These are phyloP conservation scores for Hemibagrus wyckioides DNA, from an alignment of 2,113 vertebrate species.

Conservation along the genomic window DNA sequence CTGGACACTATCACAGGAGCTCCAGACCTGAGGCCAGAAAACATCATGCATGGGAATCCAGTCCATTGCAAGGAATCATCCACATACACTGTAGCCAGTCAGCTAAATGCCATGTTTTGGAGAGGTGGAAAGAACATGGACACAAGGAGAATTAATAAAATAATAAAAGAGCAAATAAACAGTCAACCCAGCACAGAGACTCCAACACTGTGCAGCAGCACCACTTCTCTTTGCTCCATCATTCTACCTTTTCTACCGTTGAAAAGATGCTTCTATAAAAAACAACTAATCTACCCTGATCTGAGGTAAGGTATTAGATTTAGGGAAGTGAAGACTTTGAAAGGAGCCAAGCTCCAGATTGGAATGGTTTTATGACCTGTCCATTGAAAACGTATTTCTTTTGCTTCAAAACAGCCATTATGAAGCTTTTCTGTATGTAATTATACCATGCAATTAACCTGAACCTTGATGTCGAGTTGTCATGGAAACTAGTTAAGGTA, in stretches of 20 bases:
- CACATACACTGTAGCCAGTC: background rate
- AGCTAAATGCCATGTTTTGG: background rate
- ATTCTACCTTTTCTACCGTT: no score
- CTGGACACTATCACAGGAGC: background rate
- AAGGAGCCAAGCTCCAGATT: background rate
- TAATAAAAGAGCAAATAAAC: background rate
- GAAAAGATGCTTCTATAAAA: background rate
- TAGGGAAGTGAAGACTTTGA: background rate
- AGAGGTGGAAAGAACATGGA: background rate
- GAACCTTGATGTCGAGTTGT: constrained; percentile 45
- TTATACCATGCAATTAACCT: constrained; percentile 27
- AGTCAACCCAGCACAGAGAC: background rate
- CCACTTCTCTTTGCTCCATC: background rate
- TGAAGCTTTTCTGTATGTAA: constrained; percentile 33
- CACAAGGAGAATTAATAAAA: background rate
- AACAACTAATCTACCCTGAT: background rate
- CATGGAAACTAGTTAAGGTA: constrained; percentile 43
- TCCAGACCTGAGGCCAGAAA: background rate
- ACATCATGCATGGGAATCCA: background rate
- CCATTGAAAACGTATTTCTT: background rate
- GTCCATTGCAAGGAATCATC: background rate
- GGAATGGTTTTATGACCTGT: background rate
- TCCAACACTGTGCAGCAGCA: background rate
- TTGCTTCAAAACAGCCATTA: background rate
- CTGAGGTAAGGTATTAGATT: background rate